These are phyloP conservation scores for Drosophila aff. DNA, from an alignment of 1,140 invertebrate genomes.

Conservation along the genomic window DNA sequence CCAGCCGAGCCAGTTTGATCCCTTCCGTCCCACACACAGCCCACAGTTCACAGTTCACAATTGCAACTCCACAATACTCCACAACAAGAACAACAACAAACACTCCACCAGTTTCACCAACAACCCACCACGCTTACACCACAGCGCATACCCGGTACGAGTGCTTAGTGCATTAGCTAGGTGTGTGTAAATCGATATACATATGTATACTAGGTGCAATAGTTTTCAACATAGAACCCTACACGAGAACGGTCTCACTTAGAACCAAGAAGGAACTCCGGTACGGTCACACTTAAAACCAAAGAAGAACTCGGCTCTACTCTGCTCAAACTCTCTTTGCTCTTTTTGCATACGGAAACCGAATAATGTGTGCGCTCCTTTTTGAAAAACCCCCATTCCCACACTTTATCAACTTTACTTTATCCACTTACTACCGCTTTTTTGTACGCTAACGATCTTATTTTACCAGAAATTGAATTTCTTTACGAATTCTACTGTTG, in stretches of 20 bases:
- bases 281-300: slow-evolving; percentile 3
- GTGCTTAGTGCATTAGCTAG: slow-evolving; percentile 16
- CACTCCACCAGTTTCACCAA: slow-evolving; percentile 10
- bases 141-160: slow-evolving; percentile 15
- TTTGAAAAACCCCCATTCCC: not conserved
- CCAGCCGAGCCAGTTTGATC: slow-evolving; percentile 22
- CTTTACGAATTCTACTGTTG: not conserved
- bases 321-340: slow-evolving; percentile 1
- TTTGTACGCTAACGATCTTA: slow-evolving; percentile 6
- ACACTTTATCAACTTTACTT: slow-evolving; percentile 14
- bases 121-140: slow-evolving; percentile 12
- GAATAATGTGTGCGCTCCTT: not conserved
- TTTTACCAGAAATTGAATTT: not conserved
- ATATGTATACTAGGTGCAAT: slow-evolving; percentile 1
- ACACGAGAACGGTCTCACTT: slow-evolving; percentile 8
- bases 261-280: not conserved
- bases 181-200: slow-evolving; percentile 7
- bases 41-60: slow-evolving; percentile 13
- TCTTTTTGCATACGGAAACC: not conserved
- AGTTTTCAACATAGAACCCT: slow-evolving; percentile 3
- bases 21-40: slow-evolving; percentile 14
- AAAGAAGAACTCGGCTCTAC: slow-evolving; percentile 1
- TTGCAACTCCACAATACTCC: slow-evolving; percentile 16
- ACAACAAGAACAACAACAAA: slow-evolving; percentile 8
- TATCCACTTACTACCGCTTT: slow-evolving; percentile 8